A percentile compares a stretch with the other conserved stretches of the same genome.
Conservation (phyloP, 2,113 vertebrate genomes). For the Pelmatolapia mariae region DNA sequence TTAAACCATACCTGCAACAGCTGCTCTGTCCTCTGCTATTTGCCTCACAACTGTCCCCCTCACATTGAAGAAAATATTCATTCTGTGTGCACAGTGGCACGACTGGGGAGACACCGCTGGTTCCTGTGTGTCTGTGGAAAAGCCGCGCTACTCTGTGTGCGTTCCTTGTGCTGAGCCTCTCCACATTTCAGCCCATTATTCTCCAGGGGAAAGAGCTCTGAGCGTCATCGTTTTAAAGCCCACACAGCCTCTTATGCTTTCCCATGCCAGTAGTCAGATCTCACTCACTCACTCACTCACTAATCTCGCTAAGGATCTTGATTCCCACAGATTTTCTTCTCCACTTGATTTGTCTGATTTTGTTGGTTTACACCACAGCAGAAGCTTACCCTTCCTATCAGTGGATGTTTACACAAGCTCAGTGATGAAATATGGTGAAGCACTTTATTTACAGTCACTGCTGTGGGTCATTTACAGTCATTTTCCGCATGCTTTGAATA, state of each 20-base stretch:
- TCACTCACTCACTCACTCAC: slow-evolving; percentile 18
- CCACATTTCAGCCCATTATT: slow-evolving; percentile 55
- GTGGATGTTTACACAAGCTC: not conserved
- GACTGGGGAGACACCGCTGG: not conserved
- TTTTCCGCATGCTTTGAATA: not conserved
- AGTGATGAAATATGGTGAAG: not conserved
- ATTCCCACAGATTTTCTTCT: slow-evolving; percentile 38
- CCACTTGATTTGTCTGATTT: slow-evolving; percentile 8
- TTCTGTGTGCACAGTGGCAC: slow-evolving; percentile 10
- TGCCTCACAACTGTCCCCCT: slow-evolving; percentile 46
- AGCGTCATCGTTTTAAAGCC: slow-evolving; percentile 61
- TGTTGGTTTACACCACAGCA: not conserved
- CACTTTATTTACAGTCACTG: not conserved
- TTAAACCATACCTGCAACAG: slow-evolving; percentile 47
- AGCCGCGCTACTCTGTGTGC: slow-evolving; percentile 16
- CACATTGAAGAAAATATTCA: slow-evolving; percentile 60
- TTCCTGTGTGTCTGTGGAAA: slow-evolving; percentile 5
- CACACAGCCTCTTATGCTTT: slow-evolving; percentile 58
- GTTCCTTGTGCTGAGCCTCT: slow-evolving; percentile 45
- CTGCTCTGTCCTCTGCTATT: slow-evolving; percentile 47
- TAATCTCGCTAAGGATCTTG: not conserved
- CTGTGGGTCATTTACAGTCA: not conserved
- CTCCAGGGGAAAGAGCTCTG: slow-evolving; percentile 49
- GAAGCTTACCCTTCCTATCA: not conserved
- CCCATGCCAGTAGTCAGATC: slow-evolving; percentile 39